A percentile compares a stretch with the other conserved stretches of the same genome.
These are phyloP conservation scores for Boleophthalmus pectinirostris DNA, from an alignment of 2,113 vertebrate genomes.

Conservation along the genomic window DNA sequence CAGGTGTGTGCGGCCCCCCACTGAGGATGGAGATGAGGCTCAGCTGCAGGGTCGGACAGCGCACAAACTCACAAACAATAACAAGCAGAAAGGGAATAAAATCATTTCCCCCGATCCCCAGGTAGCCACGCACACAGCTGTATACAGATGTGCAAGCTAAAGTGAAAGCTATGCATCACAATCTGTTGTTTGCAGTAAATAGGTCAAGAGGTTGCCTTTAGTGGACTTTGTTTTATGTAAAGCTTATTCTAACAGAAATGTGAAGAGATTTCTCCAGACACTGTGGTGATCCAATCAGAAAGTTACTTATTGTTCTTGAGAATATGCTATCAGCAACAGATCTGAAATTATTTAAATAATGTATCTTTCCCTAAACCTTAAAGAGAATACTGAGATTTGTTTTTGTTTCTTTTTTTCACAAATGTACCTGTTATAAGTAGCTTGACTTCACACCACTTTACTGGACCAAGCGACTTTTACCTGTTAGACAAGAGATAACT, in stretches of 20 bases:
- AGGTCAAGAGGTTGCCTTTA: constrained; percentile 15
- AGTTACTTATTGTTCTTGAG: background rate
- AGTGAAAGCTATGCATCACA: constrained; percentile 20
- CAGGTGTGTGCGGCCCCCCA: constrained; percentile 49
- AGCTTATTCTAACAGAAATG: background rate
- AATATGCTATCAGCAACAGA: background rate
- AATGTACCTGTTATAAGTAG: too few relatives aligned
- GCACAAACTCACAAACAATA: constrained; percentile 43
- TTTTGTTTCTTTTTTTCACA: too few relatives aligned
- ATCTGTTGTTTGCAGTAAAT: constrained; percentile 28
- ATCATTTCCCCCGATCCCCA: constrained; percentile 27
- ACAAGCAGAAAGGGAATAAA: constrained; percentile 48
- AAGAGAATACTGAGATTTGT: too few relatives aligned
- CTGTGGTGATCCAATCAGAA: background rate
- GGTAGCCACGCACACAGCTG: constrained; percentile 12
- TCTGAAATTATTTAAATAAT: too few relatives aligned
- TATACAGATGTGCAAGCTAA: constrained; percentile 48
- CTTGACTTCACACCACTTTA: background rate
- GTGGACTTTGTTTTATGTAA: background rate
- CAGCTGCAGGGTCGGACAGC: constrained; percentile 63
- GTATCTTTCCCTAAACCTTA: too few relatives aligned
- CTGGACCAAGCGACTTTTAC: background rate
- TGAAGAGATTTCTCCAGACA: background rate
- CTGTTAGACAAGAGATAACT: background rate
- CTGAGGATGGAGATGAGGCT: constrained; percentile 50